These are phyloP conservation scores for Pygoscelis antarcticus DNA, from an alignment of 2,113 vertebrate genomes.

Conservation along the genomic window DNA sequence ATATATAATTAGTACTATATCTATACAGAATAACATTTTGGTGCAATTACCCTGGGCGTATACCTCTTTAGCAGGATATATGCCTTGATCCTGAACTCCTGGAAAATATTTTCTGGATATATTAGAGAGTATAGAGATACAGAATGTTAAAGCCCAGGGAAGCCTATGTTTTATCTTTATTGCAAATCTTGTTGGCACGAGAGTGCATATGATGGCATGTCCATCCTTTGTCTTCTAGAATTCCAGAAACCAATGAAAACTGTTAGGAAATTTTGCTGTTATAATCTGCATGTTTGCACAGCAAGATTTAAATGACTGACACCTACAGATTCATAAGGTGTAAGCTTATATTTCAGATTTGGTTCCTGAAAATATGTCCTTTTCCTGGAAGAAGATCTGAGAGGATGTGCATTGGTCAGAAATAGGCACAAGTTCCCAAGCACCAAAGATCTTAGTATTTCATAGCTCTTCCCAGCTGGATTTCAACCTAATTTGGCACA, in stretches of 20 bases:
- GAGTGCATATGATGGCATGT: neutral
- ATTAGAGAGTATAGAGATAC: neutral
- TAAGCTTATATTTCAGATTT: neutral
- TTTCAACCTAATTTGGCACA: constrained; percentile 58
- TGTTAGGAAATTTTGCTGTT: neutral
- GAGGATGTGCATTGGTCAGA: neutral
- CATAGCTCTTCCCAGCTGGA: neutral
- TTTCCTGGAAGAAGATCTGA: neutral
- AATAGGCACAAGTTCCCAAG: constrained; percentile 19
- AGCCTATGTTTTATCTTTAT: neutral
- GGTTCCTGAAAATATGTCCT: neutral
- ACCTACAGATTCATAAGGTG: neutral
- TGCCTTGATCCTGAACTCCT: neutral
- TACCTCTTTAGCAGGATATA: neutral
- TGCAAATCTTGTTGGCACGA: neutral
- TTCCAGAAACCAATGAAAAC: neutral
- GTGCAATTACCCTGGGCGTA: neutral
- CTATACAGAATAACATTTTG: neutral
- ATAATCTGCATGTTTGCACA: neutral
- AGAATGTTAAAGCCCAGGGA: neutral
- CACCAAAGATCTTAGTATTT: constrained; percentile 29
- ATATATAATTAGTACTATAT: neutral
- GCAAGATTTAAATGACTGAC: neutral
- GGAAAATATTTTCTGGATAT: neutral
- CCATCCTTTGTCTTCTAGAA: neutral